Conservation (phyloP, 2,888 invertebrate species). For the Tortrix viridana region DNA sequence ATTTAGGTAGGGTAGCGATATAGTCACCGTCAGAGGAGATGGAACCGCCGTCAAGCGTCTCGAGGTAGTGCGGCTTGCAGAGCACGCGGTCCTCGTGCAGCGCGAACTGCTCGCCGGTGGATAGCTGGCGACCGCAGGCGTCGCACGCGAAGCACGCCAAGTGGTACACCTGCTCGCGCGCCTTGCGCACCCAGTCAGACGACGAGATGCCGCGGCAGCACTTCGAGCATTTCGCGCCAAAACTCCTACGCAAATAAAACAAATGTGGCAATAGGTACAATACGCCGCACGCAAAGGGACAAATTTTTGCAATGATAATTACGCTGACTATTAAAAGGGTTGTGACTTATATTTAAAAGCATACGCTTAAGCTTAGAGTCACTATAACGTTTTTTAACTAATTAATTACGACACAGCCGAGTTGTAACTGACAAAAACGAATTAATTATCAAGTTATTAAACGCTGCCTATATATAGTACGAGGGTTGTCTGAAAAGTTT, state of each 20-base stretch:
- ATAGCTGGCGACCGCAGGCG: conserved; percentile 95
- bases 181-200: conserved; percentile 98
- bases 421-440: no score
- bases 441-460: no score
- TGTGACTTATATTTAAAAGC: no score
- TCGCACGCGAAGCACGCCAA: conserved; percentile 99
- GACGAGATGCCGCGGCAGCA: conserved; percentile 96
- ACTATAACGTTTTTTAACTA: no score
- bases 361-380: no score
- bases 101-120: conserved; percentile 98
- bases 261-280: not conserved
- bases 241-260: conserved; percentile 87
- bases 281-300: no score
- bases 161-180: conserved; percentile 97
- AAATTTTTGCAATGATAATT: no score
- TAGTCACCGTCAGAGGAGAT: conserved; percentile 93
- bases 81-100: conserved; percentile 96
- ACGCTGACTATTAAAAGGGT: no score
- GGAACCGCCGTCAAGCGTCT: conserved; percentile 96
- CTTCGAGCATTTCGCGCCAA: conserved; percentile 98
- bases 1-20: not conserved
- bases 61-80: conserved; percentile 98
- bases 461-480: no score
- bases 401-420: no score
- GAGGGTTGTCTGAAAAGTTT: no score